Evolutionary conservation across 2,888 invertebrate species (phyloP).

Genomic region (Teleiodes luculella): DNA sequence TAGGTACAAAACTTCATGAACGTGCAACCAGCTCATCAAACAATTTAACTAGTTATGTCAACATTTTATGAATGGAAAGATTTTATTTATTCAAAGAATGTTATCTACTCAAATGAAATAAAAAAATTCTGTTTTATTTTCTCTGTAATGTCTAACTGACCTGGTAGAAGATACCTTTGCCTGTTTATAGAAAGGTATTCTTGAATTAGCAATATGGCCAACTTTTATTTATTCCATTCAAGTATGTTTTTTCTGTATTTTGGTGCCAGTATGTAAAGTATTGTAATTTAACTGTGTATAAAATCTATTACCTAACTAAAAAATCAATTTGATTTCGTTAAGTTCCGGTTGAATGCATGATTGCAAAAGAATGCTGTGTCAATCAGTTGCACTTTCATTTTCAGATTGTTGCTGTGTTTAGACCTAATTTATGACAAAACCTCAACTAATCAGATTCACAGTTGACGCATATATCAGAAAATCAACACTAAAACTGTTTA

Average conservation of each 20-base stretch:
- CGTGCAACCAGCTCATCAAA: not conserved
- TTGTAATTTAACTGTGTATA: not conserved
- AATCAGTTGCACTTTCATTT: conserved; percentile 6
- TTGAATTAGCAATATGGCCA: too few relatives aligned
- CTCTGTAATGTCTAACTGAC: too few relatives aligned
- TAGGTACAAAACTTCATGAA: not conserved
- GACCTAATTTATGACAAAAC: not conserved
- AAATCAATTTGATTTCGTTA: not conserved
- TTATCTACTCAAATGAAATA: too few relatives aligned
- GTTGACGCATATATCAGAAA: too few relatives aligned
- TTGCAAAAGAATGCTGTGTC: not conserved
- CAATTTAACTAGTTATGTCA: not conserved
- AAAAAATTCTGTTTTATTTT: too few relatives aligned
- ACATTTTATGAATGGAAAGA: not conserved
- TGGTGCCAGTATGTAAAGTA: too few relatives aligned
- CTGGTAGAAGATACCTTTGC: too few relatives aligned
- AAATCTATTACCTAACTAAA: not conserved
- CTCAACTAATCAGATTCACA: not conserved
- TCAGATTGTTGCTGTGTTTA: not conserved
- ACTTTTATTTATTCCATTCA: too few relatives aligned
- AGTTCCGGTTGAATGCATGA: not conserved
- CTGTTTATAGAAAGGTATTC: too few relatives aligned
- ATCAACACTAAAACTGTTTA: too few relatives aligned
- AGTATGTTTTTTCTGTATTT: too few relatives aligned
- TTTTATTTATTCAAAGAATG: too few relatives aligned